Evolutionary conservation across 2,113 vertebrate genomes (phyloP), one percentile per base, ranked within the genome.

Genomic region (Euleptes europaea): DNA sequence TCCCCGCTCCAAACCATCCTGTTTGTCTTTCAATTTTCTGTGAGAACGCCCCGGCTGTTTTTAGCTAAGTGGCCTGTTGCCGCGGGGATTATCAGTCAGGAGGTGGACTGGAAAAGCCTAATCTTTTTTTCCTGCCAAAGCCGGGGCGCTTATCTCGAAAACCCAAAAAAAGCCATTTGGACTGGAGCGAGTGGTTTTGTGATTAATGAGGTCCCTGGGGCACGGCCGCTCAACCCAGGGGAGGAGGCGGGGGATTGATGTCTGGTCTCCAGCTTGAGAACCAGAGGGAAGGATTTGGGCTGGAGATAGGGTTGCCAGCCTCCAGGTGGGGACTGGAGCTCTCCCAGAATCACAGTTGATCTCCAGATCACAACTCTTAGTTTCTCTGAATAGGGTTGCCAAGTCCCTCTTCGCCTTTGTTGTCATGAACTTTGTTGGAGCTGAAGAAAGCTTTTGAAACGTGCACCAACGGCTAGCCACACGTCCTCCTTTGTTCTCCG

Each of bases 91-190:
- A 95, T 95, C 88, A 0, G 11, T 75, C 0, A 17, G 0, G 75
- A 92, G 87, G 90, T 86, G 70, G 26, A 14, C 88, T 95, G 92
- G 89, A 93, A 94, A 94, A 40, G 75, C 70, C 75, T 92, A 93
- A 92, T 94, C 93, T n/a, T 94, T 88, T 86, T 49, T 95, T 94
- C 94, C 94, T 94, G 94, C 70, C 93, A 94, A 94, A 93, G 40
- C 80, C 85, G 35, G 15, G 49, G 19, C 88, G 88, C 91, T 94
- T 95, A 95, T 95, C 93, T 93, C 60, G 80, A 94, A 87, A 86
- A 90, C 83, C 86, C n/a, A n/a, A 85, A 92, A 87, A 91, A 85
- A 75, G 86, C 84, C 54, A 33, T 17, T 84, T 51, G 75, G 49
- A 42, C 78, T 89, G 65, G 63, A 49, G 21, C 74, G 54, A 84